Evolutionary conservation across 2,113 vertebrate genomes (phyloP).

Genomic region (Cervus canadensis): DNA sequence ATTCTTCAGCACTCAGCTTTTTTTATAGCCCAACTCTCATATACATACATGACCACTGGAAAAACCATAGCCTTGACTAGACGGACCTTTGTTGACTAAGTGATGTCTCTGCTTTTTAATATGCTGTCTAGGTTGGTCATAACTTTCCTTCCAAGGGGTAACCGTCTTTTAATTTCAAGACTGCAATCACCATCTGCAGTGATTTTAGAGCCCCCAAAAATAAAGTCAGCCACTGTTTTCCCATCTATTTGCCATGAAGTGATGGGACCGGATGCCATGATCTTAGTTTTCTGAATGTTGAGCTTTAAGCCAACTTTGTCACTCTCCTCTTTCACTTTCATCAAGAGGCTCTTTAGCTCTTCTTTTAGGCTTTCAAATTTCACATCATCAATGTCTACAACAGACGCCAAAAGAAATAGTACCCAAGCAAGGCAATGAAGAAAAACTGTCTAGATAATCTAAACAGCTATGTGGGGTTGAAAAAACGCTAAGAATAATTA

Average conservation of each 20-base stretch:
- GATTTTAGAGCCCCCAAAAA: neutral
- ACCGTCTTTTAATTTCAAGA: neutral
- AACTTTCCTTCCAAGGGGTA: neutral
- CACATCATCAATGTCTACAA: neutral
- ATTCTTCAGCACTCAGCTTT: accelerated
- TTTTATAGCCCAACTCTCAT: neutral
- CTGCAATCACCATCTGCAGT: neutral
- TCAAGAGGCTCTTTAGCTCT: neutral
- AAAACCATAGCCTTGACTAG: neutral
- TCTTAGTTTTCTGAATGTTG: neutral
- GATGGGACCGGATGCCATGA: neutral
- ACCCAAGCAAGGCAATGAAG: neutral
- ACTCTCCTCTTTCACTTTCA: neutral
- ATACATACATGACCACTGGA: neutral
- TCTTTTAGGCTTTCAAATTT: slow-evolving; percentile 16
- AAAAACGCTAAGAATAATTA: neutral
- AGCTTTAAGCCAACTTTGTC: neutral
- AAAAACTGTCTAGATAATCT: neutral
- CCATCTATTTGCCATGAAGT: neutral
- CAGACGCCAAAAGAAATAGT: neutral
- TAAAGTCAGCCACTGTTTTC: neutral
- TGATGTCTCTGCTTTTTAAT: neutral
- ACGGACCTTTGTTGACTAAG: neutral
- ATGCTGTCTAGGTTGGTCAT: neutral
- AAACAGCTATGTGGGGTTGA: neutral